Evolutionary conservation across 1,140 invertebrate species (phyloP).

Genomic region (Dermatophagoides farinae): DNA sequence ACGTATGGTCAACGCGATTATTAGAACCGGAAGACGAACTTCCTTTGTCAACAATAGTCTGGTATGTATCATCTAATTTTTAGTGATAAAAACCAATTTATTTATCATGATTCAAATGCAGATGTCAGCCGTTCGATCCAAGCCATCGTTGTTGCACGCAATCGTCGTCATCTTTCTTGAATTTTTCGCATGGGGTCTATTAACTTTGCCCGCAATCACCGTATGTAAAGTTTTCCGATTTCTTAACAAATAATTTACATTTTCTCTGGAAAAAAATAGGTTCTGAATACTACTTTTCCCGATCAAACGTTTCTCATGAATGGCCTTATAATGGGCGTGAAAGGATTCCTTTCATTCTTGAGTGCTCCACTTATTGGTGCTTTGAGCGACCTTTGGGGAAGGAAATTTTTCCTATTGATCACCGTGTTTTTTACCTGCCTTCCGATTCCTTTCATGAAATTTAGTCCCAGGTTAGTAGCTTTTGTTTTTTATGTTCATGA

Average conservation of each 20-base stretch:
- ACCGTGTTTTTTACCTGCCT: conserved; percentile 98
- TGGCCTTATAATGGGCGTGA: conserved; percentile 93
- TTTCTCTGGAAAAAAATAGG: conserved; percentile 31
- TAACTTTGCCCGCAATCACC: conserved; percentile 92
- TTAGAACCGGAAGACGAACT: conserved; percentile 4
- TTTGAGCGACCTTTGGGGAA: conserved; percentile 88
- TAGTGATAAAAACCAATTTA: not conserved
- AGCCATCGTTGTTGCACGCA: conserved; percentile 84
- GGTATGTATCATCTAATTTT: not conserved
- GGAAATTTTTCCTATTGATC: conserved; percentile 91
- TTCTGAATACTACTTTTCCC: conserved; percentile 89
- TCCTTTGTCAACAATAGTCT: conserved; percentile 1
- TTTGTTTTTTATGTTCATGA: not conserved
- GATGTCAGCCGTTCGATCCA: conserved; percentile 57
- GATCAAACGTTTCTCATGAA: conserved; percentile 99
- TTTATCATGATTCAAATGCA: conserved; percentile 1
- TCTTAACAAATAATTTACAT: conserved; percentile 5
- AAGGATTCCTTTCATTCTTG: conserved; percentile 83
- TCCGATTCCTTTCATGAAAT: conserved; percentile 93
- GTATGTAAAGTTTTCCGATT: conserved; percentile 29
- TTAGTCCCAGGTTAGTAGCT: conserved; percentile 67
- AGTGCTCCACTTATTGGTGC: conserved; percentile 90
- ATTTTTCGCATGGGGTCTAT: conserved; percentile 96
- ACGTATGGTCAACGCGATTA: conserved; percentile 8
- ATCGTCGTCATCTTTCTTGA: conserved; percentile 96